Percentiles rank a stretch among this genome's conserved stretches.
These are phyloP conservation scores for Tiphia femorata DNA, from an alignment of 2,888 invertebrate species.

Conservation along the genomic window DNA sequence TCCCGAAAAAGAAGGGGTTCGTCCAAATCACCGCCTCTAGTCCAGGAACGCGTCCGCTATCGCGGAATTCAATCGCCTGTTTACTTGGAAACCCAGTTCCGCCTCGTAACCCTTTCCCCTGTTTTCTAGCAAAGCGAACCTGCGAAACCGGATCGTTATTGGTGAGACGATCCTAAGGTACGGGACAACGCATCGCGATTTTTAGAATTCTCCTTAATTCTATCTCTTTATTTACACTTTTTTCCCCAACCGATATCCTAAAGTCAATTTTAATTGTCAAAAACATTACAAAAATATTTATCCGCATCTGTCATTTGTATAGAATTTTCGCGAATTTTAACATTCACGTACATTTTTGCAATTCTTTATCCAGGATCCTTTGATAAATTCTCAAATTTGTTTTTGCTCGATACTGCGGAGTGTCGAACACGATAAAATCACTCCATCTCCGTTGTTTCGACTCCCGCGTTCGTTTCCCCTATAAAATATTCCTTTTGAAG, in stretches of 20 bases:
- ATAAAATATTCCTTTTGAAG: not conserved
- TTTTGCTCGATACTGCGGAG: not conserved
- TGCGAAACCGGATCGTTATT: constrained; percentile 47
- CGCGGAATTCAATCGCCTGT: constrained; percentile 25
- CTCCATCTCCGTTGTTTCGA: not conserved
- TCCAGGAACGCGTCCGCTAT: constrained; percentile 26
- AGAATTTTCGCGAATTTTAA: too few species aligned
- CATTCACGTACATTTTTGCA: not conserved
- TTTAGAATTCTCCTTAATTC: too few species aligned
- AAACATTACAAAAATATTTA: too few species aligned
- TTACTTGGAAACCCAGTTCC: constrained; percentile 51
- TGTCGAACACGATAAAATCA: not conserved
- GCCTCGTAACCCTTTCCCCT: constrained; percentile 37
- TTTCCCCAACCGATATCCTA: too few species aligned
- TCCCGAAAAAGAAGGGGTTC: constrained; percentile 28
- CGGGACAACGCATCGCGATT: too few species aligned
- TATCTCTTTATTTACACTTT: too few species aligned
- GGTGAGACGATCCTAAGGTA: constrained; percentile 22
- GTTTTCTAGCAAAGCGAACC: constrained; percentile 31
- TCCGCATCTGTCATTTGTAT: too few species aligned
- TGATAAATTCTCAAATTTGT: too few species aligned
- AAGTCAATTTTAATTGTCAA: too few species aligned
- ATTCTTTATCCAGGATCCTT: not conserved
- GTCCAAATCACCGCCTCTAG: constrained; percentile 19
- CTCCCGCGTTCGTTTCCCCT: not conserved